Evolutionary conservation across 2,888 invertebrate genomes (phyloP), one percentile per base, ranked within the genome.

Genomic region (Mechanitis messenoides): DNA sequence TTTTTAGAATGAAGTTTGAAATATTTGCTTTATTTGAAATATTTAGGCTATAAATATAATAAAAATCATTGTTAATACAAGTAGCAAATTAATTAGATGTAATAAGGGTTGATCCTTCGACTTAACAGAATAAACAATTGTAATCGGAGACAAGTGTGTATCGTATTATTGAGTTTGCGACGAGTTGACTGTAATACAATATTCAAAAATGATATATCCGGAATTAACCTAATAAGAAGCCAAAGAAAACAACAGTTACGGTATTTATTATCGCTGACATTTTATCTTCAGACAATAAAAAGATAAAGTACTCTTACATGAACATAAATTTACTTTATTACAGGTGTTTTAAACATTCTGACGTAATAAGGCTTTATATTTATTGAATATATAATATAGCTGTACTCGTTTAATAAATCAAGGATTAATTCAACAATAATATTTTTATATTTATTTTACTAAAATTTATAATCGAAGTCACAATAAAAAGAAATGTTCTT

Each of bases 171-270:
- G 33, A 33, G 31, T 46, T 20, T 56, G 46, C 11, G 11, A 50
- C 7, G 7, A 28, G 31, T 47, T 3, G 31, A 31, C 28, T 62
- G 59, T 54, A 59, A 59, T 33, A 20, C 33, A 45, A 46, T 54
- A 54, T n/a, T 20, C 53, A 55, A 46, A 61, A 64, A 47, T 46
- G 56, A 28, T 61, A 61, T 61, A 70, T 69, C 67, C 68, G 69
- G 72, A 65, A 73, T 75, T 75, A 72, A 72, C 71, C 70, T 71
- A 69, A 68, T 68, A 68, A 66, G 72, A 74, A 73, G 71, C 73
- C 72, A 60, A 65, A 59, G 60, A 66, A 70, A 62, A 64, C 61
- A 54, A 65, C 62, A 45, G 60, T 63, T 61, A 65, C 62, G 50
- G 56, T 59, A 56, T 57, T 58, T 62, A 61, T 55, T 58, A 64